Evolutionary conservation across 2,888 invertebrate species (phyloP).

Genomic region (Pterobdella sp.): DNA sequence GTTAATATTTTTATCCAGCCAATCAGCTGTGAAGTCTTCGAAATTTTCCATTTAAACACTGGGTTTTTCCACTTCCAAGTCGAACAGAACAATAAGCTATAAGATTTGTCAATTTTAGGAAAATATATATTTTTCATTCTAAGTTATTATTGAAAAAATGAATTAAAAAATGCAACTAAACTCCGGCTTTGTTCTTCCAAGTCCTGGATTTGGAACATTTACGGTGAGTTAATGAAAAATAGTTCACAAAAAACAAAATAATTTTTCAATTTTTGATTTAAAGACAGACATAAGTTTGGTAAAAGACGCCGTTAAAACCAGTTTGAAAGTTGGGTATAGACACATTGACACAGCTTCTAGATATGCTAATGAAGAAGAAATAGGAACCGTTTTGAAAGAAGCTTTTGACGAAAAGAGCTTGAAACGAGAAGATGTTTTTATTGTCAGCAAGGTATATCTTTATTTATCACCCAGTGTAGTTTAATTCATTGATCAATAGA

Average conservation of each 20-base stretch:
- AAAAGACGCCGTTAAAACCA: background rate
- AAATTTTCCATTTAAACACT: too few relatives aligned
- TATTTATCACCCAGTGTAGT: background rate
- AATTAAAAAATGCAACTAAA: background rate
- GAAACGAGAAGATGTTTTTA: conserved; percentile 46
- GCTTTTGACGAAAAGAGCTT: conserved; percentile 33
- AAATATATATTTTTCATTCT: too few relatives aligned
- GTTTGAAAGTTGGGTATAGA: conserved; percentile 11
- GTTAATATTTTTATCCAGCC: too few relatives aligned
- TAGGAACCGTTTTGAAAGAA: background rate
- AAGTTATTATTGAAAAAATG: background rate
- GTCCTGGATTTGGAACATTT: conserved; percentile 13
- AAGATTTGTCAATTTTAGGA: too few relatives aligned
- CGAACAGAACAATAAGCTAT: too few relatives aligned
- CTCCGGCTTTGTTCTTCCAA: background rate
- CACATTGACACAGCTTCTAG: conserved; percentile 14
- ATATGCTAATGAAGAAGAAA: conserved; percentile 11
- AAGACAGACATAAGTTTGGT: background rate
- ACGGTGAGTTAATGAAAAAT: conserved; percentile 7
- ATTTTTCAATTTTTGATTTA: too few relatives aligned
- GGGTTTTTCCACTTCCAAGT: too few relatives aligned
- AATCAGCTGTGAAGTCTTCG: too few relatives aligned
- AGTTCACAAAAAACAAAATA: too few relatives aligned
- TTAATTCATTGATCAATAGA: background rate
- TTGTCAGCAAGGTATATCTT: conserved; percentile 44